Evolutionary conservation across 2,888 invertebrate genomes (phyloP).

Genomic region (Caenorhabditis drosophilae): DNA sequence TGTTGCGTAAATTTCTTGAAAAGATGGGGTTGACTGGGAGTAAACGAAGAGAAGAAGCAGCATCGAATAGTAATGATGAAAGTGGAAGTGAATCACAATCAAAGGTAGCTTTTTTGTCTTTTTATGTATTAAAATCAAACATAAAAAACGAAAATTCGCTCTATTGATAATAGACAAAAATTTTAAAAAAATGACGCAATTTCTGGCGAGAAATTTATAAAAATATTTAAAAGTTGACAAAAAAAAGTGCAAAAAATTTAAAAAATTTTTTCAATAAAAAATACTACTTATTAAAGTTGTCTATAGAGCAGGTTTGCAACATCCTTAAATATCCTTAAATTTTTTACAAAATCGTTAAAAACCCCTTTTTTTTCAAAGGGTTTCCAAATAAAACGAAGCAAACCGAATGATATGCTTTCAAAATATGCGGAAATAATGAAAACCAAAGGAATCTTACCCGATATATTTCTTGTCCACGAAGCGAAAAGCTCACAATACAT

Average conservation of each 20-base stretch:
- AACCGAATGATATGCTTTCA: no score
- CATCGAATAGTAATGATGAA: neutral
- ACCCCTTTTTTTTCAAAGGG: neutral
- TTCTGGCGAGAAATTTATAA: neutral
- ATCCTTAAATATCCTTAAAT: neutral
- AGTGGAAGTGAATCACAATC: no score
- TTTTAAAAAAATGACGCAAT: neutral
- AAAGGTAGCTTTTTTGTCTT: no score
- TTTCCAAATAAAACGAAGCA: no score
- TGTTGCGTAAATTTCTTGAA: neutral
- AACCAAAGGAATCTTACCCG: conserved; percentile 44
- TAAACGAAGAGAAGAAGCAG: conserved; percentile 15
- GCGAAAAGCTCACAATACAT: conserved; percentile 70
- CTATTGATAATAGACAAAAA: neutral
- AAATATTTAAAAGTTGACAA: neutral
- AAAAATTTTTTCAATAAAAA: neutral
- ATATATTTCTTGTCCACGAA: conserved; percentile 45
- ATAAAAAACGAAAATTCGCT: neutral
- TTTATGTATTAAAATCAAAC: neutral
- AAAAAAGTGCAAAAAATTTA: neutral
- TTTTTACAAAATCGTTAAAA: neutral
- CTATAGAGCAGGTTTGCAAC: no score
- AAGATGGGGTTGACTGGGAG: conserved; percentile 24
- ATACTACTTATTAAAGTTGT: neutral
- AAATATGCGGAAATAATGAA: conserved; percentile 40